A percentile compares a stretch with the other conserved stretches of the same genome.
phyloP scores from a whole-genome alignment of 1,140 invertebrate genomes.

The Bombus balteatus region DNA sequence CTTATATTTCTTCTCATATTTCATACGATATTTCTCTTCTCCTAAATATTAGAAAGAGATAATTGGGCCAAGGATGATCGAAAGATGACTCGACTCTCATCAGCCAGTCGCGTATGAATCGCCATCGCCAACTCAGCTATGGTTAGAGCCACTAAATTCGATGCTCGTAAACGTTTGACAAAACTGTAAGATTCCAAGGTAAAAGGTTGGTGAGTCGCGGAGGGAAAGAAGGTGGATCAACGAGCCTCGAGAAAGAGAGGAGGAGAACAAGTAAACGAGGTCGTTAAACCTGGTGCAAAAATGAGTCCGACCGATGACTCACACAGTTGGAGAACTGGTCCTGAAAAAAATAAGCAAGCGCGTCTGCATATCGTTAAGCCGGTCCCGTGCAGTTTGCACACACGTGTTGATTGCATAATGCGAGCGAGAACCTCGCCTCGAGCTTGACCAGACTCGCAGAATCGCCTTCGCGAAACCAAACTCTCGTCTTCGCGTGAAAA shows the following conservation, averaged over 20 bases:
- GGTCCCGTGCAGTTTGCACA: slow-evolving; percentile 7
- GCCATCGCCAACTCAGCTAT: too few species aligned
- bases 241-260: background rate
- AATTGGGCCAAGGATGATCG: too few species aligned
- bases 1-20: too few species aligned
- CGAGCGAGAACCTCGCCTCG: background rate
- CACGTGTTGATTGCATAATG: slow-evolving; percentile 32
- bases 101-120: background rate
- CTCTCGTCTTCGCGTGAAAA: background rate
- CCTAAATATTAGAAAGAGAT: too few species aligned
- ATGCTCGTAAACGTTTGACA: background rate
- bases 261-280: slow-evolving; percentile 4
- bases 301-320: slow-evolving; percentile 40
- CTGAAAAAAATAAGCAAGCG: slow-evolving; percentile 25
- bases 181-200: background rate
- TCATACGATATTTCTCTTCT: too few species aligned
- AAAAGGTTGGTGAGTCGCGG: background rate
- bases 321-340: slow-evolving; percentile 15
- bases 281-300: slow-evolving; percentile 47
- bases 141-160: background rate
- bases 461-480: background rate
- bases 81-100: too few species aligned
- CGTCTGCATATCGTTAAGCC: slow-evolving; percentile 25
- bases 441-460: background rate
- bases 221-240: slow-evolving; percentile 13